These are phyloP conservation scores for Myotis yumanensis DNA, from an alignment of 2,113 vertebrate genomes.

Conservation along the genomic window DNA sequence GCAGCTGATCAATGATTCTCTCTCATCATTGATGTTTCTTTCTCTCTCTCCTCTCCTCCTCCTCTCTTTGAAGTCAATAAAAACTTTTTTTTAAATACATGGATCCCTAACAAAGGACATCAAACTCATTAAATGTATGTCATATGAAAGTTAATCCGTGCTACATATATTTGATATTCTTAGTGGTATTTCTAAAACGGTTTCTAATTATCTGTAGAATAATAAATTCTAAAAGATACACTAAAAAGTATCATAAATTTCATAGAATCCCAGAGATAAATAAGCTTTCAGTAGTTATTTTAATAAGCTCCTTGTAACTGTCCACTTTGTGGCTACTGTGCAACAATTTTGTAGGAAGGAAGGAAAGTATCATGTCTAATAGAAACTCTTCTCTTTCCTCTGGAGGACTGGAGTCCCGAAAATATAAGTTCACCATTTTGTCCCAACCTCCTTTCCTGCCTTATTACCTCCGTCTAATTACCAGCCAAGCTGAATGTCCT, in stretches of 20 bases:
- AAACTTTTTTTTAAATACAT: not conserved
- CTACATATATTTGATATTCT: not conserved
- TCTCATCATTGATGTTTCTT: too few species aligned
- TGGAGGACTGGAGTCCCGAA: not conserved
- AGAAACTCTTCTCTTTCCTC: not conserved
- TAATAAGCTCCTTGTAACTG: not conserved
- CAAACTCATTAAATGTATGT: not conserved
- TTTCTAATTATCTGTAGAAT: not conserved
- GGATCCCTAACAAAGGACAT: not conserved
- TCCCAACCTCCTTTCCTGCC: not conserved
- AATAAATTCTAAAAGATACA: not conserved
- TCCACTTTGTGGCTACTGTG: not conserved
- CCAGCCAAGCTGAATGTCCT: not conserved
- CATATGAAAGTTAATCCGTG: not conserved
- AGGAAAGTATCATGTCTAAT: rapidly evolving
- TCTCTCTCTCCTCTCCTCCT: too few species aligned
- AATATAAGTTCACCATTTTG: not conserved
- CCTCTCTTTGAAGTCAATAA: too few species aligned
- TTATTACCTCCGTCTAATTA: not conserved
- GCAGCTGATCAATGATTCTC: too few species aligned
- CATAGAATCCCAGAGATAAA: not conserved
- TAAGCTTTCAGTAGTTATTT: not conserved
- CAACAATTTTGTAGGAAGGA: not conserved
- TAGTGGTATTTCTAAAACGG: not conserved
- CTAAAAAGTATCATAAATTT: not conserved